Evolutionary conservation across 2,888 invertebrate genomes (phyloP), one percentile per base, ranked within the genome.

Genomic region (Cephus pygmeus): DNA sequence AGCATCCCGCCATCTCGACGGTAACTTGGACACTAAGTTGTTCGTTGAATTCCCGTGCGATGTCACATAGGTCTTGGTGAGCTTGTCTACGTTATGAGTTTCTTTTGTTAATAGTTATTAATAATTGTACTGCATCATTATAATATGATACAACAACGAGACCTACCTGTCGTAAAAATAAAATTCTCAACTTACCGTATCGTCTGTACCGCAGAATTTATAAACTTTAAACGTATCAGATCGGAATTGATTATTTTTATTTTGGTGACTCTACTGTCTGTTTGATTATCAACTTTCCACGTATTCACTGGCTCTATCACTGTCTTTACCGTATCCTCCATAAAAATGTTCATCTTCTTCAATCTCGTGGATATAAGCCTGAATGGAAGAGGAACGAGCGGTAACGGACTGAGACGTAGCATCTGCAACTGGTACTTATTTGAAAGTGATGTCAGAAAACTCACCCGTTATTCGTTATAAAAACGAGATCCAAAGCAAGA

Each of bases 41-140:
- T 33, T 34, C 3, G 34, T 78, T 75, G 2, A 81, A n/a, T 34
- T 74, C 69, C 9, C 40, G 69, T 12, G 80, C 74, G 12, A 76
- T 76, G 4, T 30, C 3, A 34, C 77, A 78, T 33, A 82, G 69
- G 3, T 81, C 77, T 34, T 81, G 76, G 71, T 83, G 83, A 0
- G 75, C 36, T 33, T 81, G 81, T 36, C 83, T 82, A 23, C 1
- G 23, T 56, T 2, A 56, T 4, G 2, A 56, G 56, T 56, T 4
- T 6, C 9, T 23, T 23, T 23, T 9, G 9, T 23, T 56, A 23
- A 56, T 6, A 23, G 6, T 56, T 6, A 23, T 56, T 56, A 9
- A 56, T 23, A 23, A 56, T 56, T 56, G 4, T 23, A 9, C 23
- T 56, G 23, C 2, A 56, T 56, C 6, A 23, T 56, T 23, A 34